Conservation (phyloP, 2,797 vertebrate species). For the Acanthornis magna region DNA sequence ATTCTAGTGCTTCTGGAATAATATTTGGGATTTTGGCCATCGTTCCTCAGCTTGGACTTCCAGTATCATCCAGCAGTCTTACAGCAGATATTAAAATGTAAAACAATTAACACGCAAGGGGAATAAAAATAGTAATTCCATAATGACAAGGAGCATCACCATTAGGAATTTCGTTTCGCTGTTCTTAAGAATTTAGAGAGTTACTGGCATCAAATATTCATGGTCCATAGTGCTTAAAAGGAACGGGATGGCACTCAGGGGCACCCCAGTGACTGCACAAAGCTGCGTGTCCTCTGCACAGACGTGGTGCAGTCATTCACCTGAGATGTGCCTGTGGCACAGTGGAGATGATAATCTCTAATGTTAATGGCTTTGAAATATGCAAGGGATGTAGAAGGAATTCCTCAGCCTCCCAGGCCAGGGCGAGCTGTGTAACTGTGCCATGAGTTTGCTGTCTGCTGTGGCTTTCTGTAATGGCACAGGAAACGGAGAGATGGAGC, state of each 20-base stretch:
- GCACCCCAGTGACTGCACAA: background rate
- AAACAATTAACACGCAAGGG: background rate
- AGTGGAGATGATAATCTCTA: background rate
- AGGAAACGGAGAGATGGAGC: background rate
- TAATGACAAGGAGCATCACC: background rate
- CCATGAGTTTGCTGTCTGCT: background rate
- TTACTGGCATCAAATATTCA: background rate
- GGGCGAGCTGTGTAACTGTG: rapidly evolving
- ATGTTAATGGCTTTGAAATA: background rate
- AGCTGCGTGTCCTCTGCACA: background rate
- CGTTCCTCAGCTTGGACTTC: background rate
- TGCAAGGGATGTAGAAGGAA: background rate
- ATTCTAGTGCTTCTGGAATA: background rate
- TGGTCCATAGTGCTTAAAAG: background rate
- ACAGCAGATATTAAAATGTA: background rate
- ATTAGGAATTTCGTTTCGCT: background rate
- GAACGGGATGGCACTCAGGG: background rate
- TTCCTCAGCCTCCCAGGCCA: background rate
- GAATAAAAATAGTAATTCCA: background rate
- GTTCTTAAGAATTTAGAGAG: background rate
- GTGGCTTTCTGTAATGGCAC: background rate
- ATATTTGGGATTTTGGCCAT: background rate
- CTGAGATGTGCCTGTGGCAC: background rate
- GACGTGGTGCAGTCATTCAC: background rate
- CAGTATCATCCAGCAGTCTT: background rate